Conservation (phyloP, 2,797 vertebrate genomes). For the Alauda arvensis region DNA sequence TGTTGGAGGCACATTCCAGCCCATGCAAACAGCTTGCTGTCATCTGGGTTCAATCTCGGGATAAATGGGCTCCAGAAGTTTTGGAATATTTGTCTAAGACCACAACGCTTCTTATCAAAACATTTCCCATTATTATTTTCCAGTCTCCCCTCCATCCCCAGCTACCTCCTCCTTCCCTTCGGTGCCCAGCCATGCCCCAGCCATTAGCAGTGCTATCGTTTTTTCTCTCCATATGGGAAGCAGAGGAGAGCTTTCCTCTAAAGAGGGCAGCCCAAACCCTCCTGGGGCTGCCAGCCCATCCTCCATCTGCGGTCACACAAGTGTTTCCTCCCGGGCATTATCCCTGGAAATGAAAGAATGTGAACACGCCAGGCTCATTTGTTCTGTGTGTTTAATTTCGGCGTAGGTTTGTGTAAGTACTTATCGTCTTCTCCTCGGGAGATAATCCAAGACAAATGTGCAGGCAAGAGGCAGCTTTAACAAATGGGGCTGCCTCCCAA, state of each 20-base stretch:
- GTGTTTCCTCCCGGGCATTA: slow-evolving; percentile 30
- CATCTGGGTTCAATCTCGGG: slow-evolving; percentile 52
- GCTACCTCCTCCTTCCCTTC: slow-evolving; percentile 24
- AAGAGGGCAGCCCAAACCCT: background rate
- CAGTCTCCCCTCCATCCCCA: background rate
- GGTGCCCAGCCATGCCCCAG: background rate
- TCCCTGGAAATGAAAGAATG: slow-evolving; percentile 36
- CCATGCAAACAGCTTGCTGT: background rate
- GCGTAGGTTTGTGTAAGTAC: slow-evolving; percentile 48
- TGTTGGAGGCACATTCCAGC: slow-evolving; percentile 39
- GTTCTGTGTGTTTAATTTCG: slow-evolving; percentile 55
- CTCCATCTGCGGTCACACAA: slow-evolving; percentile 29
- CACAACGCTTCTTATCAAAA: slow-evolving; percentile 50
- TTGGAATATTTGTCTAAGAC: slow-evolving; percentile 46
- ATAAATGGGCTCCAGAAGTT: slow-evolving; percentile 55
- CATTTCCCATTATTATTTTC: slow-evolving; percentile 53
- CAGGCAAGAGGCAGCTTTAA: background rate
- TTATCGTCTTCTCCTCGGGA: slow-evolving; percentile 33
- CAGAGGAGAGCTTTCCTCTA: background rate
- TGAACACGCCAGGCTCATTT: slow-evolving; percentile 38
- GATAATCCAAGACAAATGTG: slow-evolving; percentile 39
- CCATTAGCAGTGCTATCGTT: background rate
- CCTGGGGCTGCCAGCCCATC: background rate
- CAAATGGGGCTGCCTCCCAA: slow-evolving; percentile 12
- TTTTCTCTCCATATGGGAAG: slow-evolving; percentile 23